Conservation (phyloP, 2,888 invertebrate genomes). For the Neoitamus cyanurus region DNA sequence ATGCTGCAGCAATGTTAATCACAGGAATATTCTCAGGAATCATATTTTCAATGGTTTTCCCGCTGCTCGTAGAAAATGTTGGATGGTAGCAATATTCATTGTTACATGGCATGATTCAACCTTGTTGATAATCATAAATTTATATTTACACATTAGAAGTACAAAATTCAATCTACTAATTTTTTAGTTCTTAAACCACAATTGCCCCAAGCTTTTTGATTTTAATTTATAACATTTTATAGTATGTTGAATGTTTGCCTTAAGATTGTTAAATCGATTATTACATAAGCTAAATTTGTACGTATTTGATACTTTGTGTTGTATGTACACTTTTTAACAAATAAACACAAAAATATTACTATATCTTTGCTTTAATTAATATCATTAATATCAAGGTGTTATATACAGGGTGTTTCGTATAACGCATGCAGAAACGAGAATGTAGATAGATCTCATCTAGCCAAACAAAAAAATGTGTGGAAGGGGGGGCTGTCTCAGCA, state of each 20-base stretch:
- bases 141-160: slow-evolving; percentile 15
- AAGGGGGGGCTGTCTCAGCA: too few relatives aligned
- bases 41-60: slow-evolving; percentile 77
- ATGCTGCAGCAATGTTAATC: slow-evolving; percentile 91
- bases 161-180: slow-evolving; percentile 22
- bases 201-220: neutral
- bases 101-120: neutral
- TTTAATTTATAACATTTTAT: neutral
- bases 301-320: slow-evolving; percentile 42
- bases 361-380: neutral
- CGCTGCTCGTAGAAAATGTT: slow-evolving; percentile 68
- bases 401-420: too few relatives aligned
- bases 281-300: slow-evolving; percentile 37
- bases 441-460: too few relatives aligned
- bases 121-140: slow-evolving; percentile 13
- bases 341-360: neutral
- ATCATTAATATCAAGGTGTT: too few relatives aligned
- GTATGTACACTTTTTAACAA: slow-evolving; percentile 12
- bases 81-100: slow-evolving; percentile 49
- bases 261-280: slow-evolving; percentile 37
- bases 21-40: slow-evolving; percentile 91
- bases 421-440: too few relatives aligned
- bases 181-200: neutral
- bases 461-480: too few relatives aligned
- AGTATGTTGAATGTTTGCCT: slow-evolving; percentile 33